Percentiles rank a stretch among this genome's conserved stretches.
These are phyloP conservation scores for Phrixothrix hirtus DNA, from an alignment of 2,888 invertebrate genomes.

Conservation along the genomic window DNA sequence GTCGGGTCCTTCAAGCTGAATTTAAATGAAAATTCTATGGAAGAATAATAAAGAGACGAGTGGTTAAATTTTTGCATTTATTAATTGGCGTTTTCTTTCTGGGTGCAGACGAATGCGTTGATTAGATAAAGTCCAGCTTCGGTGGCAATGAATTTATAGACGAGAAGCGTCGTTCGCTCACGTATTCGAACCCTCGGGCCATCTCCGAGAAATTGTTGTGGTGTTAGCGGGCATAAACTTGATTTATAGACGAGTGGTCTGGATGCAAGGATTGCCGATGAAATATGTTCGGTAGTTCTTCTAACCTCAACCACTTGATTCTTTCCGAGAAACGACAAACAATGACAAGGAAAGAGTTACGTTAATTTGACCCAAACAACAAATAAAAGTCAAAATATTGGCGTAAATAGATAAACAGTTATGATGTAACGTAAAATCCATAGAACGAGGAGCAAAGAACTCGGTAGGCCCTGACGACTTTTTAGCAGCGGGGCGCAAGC, in stretches of 20 bases:
- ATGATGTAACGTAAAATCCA: too few species aligned
- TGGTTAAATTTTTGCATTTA: constrained; percentile 1
- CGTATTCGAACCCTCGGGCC: constrained; percentile 22
- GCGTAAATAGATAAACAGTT: constrained; percentile 3
- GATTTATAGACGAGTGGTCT: constrained; percentile 32
- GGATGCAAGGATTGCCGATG: constrained; percentile 25
- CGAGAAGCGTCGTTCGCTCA: constrained; percentile 22
- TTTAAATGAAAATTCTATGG: too few species aligned
- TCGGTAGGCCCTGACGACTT: constrained; percentile 51
- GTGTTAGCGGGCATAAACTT: constrained; percentile 30
- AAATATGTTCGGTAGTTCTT: constrained; percentile 30
- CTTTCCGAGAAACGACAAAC: constrained; percentile 2
- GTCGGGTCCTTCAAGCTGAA: too few species aligned
- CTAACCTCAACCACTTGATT: too few species aligned
- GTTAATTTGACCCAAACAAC: too few species aligned
- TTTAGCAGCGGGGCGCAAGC: constrained; percentile 50
- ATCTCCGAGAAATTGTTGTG: constrained; percentile 27
- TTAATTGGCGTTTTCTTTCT: constrained; percentile 7
- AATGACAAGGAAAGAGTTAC: too few species aligned
- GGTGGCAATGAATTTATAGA: constrained; percentile 26
- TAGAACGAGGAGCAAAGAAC: constrained; percentile 34
- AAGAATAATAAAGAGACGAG: too few species aligned
- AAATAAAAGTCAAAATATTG: background rate
- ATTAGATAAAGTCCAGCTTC: constrained; percentile 13
- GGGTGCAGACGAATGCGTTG: too few species aligned